phyloP scores from a whole-genome alignment of 35 echinoderm and acorn worm species.

The Nesometra sesokonis region DNA sequence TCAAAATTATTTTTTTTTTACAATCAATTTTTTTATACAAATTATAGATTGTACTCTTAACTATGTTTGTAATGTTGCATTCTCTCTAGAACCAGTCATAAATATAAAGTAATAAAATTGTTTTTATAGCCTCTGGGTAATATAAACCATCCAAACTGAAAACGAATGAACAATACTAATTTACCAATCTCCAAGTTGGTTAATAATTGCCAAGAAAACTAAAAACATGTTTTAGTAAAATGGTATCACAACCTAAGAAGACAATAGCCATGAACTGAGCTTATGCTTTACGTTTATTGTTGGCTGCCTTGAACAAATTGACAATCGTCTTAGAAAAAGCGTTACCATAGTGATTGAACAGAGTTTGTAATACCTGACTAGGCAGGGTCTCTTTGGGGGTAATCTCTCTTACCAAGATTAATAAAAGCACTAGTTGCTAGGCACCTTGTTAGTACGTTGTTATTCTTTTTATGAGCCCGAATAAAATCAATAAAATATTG shows the following conservation, averaged over 20 bases:
- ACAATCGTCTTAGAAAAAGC: background rate
- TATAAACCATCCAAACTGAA: no score
- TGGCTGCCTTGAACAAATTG: background rate
- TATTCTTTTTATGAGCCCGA: background rate
- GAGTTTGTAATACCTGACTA: background rate
- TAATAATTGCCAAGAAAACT: background rate
- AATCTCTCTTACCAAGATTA: background rate
- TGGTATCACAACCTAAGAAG: background rate
- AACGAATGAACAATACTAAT: no score
- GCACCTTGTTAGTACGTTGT: background rate
- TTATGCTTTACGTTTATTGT: background rate
- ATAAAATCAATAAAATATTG: conserved; percentile 14
- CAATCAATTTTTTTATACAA: no score
- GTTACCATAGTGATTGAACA: background rate
- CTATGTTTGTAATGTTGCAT: no score
- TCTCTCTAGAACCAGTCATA: no score
- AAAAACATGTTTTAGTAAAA: background rate
- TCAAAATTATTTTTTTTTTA: no score
- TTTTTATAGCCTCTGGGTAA: no score
- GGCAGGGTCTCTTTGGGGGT: background rate
- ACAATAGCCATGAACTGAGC: background rate
- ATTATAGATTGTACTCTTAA: no score
- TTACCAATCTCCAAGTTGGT: background rate
- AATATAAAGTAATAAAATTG: no score
- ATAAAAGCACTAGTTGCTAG: conserved; percentile 3